Evolutionary conservation across 2,888 invertebrate genomes (phyloP).

Genomic region (Trachelus tabidus): DNA sequence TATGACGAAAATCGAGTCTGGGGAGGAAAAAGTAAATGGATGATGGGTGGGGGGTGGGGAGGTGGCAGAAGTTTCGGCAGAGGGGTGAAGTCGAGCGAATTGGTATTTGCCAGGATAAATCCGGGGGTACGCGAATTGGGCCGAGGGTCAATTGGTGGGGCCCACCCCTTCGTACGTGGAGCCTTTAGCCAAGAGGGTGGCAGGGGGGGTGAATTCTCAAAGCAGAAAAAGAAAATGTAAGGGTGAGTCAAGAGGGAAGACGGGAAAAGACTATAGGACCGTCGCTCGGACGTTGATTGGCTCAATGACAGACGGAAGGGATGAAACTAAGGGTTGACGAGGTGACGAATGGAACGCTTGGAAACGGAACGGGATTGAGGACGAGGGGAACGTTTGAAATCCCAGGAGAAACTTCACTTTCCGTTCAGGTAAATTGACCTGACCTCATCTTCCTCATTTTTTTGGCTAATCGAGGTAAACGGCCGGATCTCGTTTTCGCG

Average conservation of each 20-base stretch:
- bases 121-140: neutral
- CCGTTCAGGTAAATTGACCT: neutral
- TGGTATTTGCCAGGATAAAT: neutral
- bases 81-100: neutral
- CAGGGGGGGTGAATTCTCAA: neutral
- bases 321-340: neutral
- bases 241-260: neutral
- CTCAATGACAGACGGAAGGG: neutral
- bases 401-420: neutral
- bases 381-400: neutral
- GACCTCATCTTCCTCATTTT: neutral
- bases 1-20: neutral
- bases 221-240: neutral
- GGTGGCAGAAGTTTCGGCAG: neutral
- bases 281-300: neutral
- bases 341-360: neutral
- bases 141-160: neutral
- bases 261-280: neutral
- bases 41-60: no score
- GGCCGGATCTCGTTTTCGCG: neutral
- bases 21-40: neutral
- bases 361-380: neutral
- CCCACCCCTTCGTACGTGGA: neutral
- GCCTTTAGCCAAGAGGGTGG: neutral
- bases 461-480: neutral